These are phyloP conservation scores for Choloepus didactylus DNA, from an alignment of 2,797 vertebrate genomes.

Conservation along the genomic window DNA sequence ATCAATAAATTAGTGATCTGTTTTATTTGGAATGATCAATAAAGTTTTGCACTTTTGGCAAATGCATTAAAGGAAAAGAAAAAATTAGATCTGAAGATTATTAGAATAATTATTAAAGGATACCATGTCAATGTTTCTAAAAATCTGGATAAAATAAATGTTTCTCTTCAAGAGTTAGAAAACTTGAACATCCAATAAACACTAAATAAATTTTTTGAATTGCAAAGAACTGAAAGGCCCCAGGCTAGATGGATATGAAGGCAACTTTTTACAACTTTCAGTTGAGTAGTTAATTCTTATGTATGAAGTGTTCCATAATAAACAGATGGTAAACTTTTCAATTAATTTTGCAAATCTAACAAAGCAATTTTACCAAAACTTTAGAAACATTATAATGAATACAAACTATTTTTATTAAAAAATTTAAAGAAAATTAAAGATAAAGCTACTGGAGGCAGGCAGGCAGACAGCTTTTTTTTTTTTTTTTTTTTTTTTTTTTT, in stretches of 20 bases:
- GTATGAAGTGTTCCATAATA: constrained; percentile 23
- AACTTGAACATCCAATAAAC: constrained; percentile 22
- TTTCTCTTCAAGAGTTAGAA: constrained; percentile 29
- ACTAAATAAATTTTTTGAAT: not conserved
- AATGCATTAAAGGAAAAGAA: constrained; percentile 37
- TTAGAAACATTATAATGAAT: constrained; percentile 25
- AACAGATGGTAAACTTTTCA: constrained; percentile 26
- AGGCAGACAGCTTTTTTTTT: not conserved
- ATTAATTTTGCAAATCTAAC: constrained; percentile 59
- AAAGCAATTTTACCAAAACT: constrained; percentile 23
- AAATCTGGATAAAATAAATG: constrained; percentile 41
- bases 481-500: not conserved
- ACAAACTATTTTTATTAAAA: constrained; percentile 52
- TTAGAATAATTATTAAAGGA: constrained; percentile 42
- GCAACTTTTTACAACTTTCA: constrained; percentile 24
- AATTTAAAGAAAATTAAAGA: constrained; percentile 65
- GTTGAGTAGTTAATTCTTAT: constrained; percentile 29
- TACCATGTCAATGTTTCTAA: not conserved
- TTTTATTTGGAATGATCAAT: not conserved
- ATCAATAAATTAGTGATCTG: constrained; percentile 25
- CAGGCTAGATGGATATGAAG: not conserved
- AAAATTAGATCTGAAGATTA: not conserved
- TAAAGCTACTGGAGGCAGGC: not conserved
- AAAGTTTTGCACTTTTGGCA: constrained; percentile 5
- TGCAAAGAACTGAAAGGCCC: not conserved